These are phyloP conservation scores for Anguilla marmorata DNA, from an alignment of 2,797 vertebrate genomes.

Conservation along the genomic window DNA sequence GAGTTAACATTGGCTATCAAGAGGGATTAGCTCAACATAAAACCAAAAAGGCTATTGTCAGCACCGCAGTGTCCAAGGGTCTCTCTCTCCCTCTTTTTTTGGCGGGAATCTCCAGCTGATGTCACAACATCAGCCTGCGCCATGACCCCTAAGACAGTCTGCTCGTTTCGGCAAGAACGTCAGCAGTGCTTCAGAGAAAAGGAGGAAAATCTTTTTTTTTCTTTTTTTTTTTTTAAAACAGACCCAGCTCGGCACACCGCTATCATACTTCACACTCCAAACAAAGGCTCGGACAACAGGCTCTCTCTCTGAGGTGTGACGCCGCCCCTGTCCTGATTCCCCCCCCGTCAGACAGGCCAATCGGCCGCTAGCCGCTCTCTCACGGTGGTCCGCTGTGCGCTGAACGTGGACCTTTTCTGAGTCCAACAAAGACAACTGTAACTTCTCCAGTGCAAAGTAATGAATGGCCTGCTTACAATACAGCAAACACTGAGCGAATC, in stretches of 20 bases:
- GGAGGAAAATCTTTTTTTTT: not conserved
- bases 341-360: not conserved
- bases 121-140: slow-evolving; percentile 42
- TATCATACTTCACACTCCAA: not conserved
- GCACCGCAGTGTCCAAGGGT: slow-evolving; percentile 19
- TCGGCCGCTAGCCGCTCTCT: not conserved
- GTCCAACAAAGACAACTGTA: slow-evolving; percentile 10
- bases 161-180: slow-evolving; percentile 32
- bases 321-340: not conserved
- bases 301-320: not conserved
- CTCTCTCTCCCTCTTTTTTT: not conserved
- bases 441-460: not conserved
- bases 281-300: too few relatives aligned
- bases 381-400: not conserved
- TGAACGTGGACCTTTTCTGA: not conserved
- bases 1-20: not conserved
- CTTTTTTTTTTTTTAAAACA: not conserved
- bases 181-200: not conserved
- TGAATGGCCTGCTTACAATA: slow-evolving; percentile 13
- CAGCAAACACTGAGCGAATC: not conserved
- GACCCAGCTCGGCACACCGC: not conserved
- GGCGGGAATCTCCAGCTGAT: slow-evolving; percentile 45
- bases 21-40: slow-evolving; percentile 1
- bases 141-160: slow-evolving; percentile 52
- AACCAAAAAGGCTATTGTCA: not conserved